These are phyloP conservation scores for Oryctolagus cuniculus DNA, from an alignment of 2,113 vertebrate species.

Conservation along the genomic window DNA sequence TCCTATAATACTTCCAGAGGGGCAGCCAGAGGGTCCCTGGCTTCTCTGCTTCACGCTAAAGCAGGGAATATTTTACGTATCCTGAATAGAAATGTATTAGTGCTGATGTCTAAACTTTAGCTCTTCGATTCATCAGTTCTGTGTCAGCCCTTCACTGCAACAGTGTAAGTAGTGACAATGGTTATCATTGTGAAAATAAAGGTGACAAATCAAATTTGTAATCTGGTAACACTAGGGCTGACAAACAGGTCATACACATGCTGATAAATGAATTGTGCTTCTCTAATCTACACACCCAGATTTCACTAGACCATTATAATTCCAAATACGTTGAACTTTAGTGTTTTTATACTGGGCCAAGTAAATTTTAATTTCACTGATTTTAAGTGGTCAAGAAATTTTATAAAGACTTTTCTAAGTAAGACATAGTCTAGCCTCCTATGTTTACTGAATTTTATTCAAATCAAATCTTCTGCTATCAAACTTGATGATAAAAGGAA, in stretches of 20 bases:
- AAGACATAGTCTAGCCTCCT: background rate
- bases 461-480: background rate
- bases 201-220: background rate
- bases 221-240: rapidly evolving
- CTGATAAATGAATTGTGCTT: rapidly evolving
- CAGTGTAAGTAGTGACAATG: background rate
- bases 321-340: background rate
- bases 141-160: background rate
- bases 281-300: no score
- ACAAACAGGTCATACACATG: no score
- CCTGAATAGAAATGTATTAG: background rate
- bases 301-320: background rate
- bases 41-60: background rate
- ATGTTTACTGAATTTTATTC: background rate
- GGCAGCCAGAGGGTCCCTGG: rapidly evolving
- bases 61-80: background rate
- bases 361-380: background rate
- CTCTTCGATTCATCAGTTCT: background rate
- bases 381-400: background rate
- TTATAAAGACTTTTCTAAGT: background rate
- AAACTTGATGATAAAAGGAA: background rate
- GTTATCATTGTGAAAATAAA: background rate
- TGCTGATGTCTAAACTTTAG: background rate
- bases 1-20: background rate
- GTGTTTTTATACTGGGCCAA: background rate